Evolutionary conservation across 2,888 invertebrate species (phyloP).

Genomic region (Zele albiditarsus): DNA sequence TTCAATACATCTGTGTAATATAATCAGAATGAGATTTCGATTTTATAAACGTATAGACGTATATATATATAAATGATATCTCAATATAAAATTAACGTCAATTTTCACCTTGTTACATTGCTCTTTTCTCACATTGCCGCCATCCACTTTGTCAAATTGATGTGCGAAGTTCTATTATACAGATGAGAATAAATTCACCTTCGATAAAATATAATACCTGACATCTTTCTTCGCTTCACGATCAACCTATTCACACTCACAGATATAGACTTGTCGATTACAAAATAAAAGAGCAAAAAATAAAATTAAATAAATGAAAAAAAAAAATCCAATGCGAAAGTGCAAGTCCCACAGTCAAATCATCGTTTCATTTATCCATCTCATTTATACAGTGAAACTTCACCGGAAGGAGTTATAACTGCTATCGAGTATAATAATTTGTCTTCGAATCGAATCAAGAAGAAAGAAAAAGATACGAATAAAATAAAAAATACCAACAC

Average conservation of each 20-base stretch:
- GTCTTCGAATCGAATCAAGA: neutral
- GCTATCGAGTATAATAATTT: slow-evolving; percentile 33
- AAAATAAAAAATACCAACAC: neutral
- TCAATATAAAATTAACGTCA: slow-evolving; percentile 32
- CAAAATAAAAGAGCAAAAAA: neutral
- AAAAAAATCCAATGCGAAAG: slow-evolving; percentile 26
- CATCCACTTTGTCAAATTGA: slow-evolving; percentile 27
- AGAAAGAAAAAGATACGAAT: neutral
- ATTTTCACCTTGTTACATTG: slow-evolving; percentile 25
- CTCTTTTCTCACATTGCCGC: neutral
- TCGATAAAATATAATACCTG: slow-evolving; percentile 35
- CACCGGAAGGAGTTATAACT: slow-evolving; percentile 33
- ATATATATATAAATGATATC: slow-evolving; percentile 38
- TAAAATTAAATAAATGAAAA: neutral
- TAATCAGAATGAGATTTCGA: too few species aligned
- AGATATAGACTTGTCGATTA: slow-evolving; percentile 10
- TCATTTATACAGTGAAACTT: neutral
- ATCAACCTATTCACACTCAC: neutral
- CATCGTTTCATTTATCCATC: neutral
- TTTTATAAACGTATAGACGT: slow-evolving; percentile 35
- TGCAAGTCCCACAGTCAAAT: slow-evolving; percentile 33
- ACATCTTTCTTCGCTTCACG: slow-evolving; percentile 28
- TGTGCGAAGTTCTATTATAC: slow-evolving; percentile 2
- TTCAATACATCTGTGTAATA: neutral
- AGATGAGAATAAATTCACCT: slow-evolving; percentile 9